These are phyloP conservation scores for Drosophila fulvimacula DNA, from an alignment of 2,888 invertebrate species.

Conservation along the genomic window DNA sequence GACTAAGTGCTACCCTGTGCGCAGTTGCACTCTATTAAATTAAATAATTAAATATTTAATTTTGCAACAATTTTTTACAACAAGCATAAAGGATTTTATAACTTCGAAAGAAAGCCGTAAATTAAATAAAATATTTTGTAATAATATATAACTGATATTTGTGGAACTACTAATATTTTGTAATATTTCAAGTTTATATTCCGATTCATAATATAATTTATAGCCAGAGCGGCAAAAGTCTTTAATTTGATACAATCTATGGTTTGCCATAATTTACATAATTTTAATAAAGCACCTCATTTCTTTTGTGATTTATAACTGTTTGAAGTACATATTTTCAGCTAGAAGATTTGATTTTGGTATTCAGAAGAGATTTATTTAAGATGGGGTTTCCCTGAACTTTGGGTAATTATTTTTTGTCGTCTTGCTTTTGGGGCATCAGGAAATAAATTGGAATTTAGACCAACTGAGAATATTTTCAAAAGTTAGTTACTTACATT, in stretches of 20 bases:
- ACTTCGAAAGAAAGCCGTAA: neutral
- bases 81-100: neutral
- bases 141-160: too few species aligned
- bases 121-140: neutral
- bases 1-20: slow-evolving; percentile 1
- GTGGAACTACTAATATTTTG: neutral
- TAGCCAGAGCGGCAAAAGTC: neutral
- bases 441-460: too few species aligned
- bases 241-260: neutral
- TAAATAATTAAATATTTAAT: too few species aligned
- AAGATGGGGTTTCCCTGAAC: too few species aligned
- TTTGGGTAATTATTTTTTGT: too few species aligned
- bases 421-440: too few species aligned
- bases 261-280: neutral
- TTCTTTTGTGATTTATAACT: too few species aligned
- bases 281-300: neutral
- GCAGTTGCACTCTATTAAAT: neutral
- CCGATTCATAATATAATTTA: neutral
- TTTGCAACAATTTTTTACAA: neutral
- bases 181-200: neutral
- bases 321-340: too few species aligned
- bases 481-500: too few species aligned
- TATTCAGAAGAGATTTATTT: too few species aligned
- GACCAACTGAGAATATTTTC: too few species aligned
- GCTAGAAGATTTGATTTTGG: too few species aligned